Base-by-base conservation (phyloP, 2,797 vertebrate species). In the Arnoldichthys spilopterus region DNA sequence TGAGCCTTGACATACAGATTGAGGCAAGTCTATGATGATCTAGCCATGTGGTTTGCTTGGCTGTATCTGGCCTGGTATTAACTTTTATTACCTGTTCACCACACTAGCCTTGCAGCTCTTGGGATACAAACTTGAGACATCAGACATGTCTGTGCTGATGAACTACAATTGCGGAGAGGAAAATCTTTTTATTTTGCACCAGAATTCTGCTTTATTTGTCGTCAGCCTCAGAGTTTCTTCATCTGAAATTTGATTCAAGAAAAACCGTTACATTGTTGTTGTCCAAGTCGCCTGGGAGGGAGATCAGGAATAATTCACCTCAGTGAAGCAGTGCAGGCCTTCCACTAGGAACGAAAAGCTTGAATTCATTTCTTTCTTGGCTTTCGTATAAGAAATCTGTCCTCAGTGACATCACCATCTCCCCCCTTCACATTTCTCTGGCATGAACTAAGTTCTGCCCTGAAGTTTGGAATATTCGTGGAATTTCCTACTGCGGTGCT, bases 401-500 rank as follows among this genome's bases (percentile, higher is more conserved):
- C 62, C 71, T 61, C 32, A 28, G 49, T 74, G 71, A 61, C 78
- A 30, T 69, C 61, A 22, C 32, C 20, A 9, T 16, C 64, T 51
- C 47, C 22, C n/a, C 28, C 24, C 22, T 12, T 62, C 72, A 74
- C 63, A 74, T 74, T 80, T 53, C 64, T 74, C 78, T 24, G 64
- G 45, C 32, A 54, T 68, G 51, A 61, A 69, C 67, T 62, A 37
- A 37, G 34, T 37, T n/a, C 30, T 34, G 30, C 30, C 30, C 16
- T 9, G 30, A 34, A 79, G 62, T 61, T 68, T 79, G 77, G 77
- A 79, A 74, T 37, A 59, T 79, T 62, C 68, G 61, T 75, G 78
- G 78, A 74, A 80, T 80, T 74, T 79, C 68, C 78, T 61, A 59
- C 63, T 58, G n/a, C 49, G 28, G 72, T 59, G 63, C 20, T 75